A percentile compares a stretch with the other conserved stretches of the same genome.
Conservation (phyloP, 2,888 invertebrate species). For the Sinelater perroti region DNA sequence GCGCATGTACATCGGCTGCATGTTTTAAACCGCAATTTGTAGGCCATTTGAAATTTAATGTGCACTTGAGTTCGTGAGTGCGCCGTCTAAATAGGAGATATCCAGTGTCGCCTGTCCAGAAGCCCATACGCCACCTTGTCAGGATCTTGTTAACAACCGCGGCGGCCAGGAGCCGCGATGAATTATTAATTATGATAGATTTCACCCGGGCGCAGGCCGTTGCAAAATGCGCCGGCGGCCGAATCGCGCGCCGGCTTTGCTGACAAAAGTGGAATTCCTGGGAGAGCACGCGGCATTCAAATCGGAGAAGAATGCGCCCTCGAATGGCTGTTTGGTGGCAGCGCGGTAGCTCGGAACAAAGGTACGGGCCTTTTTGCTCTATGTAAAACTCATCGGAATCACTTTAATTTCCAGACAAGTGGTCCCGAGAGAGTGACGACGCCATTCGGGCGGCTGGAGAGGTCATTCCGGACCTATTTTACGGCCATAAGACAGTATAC, state of each 20-base stretch:
- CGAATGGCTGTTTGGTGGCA: constrained; percentile 12
- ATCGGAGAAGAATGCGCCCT: constrained; percentile 4
- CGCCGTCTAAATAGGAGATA: constrained; percentile 5
- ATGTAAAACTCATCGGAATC: constrained; percentile 51
- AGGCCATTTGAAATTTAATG: constrained; percentile 2
- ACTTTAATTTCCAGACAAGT: constrained; percentile 54
- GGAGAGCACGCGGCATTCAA: constrained; percentile 3
- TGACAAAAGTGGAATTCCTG: constrained; percentile 8
- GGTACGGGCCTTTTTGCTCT: constrained; percentile 38
- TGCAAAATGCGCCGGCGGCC: constrained; percentile 2
- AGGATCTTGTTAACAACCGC: constrained; percentile 14
- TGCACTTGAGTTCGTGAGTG: constrained; percentile 2
- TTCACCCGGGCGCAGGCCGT: constrained; percentile 2
- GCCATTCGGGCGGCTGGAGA: constrained; percentile 55
- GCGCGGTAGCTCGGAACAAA: constrained; percentile 21
- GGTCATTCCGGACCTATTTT: constrained; percentile 58
- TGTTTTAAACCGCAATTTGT: constrained; percentile 2
- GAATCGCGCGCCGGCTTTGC: constrained; percentile 5
- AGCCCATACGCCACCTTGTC: constrained; percentile 13
- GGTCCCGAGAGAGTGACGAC: constrained; percentile 55
- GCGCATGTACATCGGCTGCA: background rate
- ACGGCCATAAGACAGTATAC: constrained; percentile 57
- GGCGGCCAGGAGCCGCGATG: constrained; percentile 7
- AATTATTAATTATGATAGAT: constrained; percentile 14
- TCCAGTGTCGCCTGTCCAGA: background rate